A percentile compares a stretch with the other conserved stretches of the same genome.
These are phyloP conservation scores for Chrysemys picta DNA, from an alignment of 2,113 vertebrate genomes.

Conservation along the genomic window DNA sequence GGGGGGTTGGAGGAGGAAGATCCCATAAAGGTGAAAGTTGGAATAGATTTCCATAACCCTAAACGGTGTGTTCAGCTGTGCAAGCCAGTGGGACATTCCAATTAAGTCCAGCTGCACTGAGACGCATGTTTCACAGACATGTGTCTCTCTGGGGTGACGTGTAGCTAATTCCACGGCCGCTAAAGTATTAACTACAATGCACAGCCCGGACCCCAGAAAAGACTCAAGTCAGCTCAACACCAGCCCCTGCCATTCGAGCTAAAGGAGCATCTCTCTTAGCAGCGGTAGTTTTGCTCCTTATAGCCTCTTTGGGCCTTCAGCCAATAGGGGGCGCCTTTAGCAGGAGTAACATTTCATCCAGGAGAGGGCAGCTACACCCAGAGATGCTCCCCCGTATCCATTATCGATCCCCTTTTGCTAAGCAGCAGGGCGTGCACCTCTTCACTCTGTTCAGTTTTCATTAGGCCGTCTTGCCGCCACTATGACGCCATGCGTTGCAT, in stretches of 20 bases:
- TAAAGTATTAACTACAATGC: background rate
- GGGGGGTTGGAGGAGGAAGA: background rate
- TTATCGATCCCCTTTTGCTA: rapidly evolving
- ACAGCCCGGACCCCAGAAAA: background rate
- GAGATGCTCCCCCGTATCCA: rapidly evolving
- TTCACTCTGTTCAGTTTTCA: rapidly evolving
- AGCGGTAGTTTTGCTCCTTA: background rate
- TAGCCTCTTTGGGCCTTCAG: background rate
- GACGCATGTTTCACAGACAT: background rate
- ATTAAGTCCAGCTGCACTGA: background rate
- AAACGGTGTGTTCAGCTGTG: background rate
- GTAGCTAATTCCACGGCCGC: background rate
- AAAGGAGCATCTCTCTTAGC: background rate
- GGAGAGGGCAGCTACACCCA: background rate
- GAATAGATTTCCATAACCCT: background rate
- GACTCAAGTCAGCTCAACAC: background rate
- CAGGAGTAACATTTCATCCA: background rate
- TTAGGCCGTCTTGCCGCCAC: background rate
- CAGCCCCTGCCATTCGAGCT: background rate
- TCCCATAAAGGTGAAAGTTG: background rate
- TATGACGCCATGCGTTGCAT: rapidly evolving
- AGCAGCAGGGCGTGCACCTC: background rate
- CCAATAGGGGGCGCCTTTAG: background rate
- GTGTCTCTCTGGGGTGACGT: rapidly evolving
- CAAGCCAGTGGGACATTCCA: background rate